Base-by-base conservation (phyloP, 2,113 vertebrate genomes). In the Chaetodon auriga region DNA sequence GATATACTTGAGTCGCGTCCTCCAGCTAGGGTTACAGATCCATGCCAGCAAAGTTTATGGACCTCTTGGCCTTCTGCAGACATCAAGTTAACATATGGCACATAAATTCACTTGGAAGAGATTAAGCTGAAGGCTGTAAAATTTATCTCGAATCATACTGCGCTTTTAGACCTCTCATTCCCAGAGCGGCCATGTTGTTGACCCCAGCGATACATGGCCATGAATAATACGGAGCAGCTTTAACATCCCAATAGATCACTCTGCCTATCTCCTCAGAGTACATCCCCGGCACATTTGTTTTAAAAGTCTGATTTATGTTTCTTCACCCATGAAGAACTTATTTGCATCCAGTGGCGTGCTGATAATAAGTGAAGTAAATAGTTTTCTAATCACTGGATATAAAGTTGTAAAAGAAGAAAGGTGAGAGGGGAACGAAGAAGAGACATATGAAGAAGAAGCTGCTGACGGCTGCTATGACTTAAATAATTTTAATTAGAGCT, bases 291-390 rank as follows among this genome's bases (percentile, higher is more conserved):
- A 70, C 79, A 62, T 87, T 89, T 89, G 70, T 89, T 86, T 78
- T 53, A 68, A 78, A 83, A 48, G 51, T 63, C 46, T 90, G 88
- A 93, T 92, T 93, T 90, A 92, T 93, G 87, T 82, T 66, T 49
- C 63, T 63, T 57, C 30, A 14, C 57, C 68, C 61, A 36, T 58
- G 36, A 84, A 72, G 64, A 68, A 61, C 75, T 62, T 92, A 88
- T 93, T 86, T 82, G 66, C 63, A 86, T 82, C 87, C 74, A 68
- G 4, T 65, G 62, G 46, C 35, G 16, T 9, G 18, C 19, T 38
- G 78, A 80, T 82, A 43, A 46, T 53, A 63, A 68, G 55, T 75
- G 49, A 73, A 66, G 61, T 48, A 60, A 90, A 82, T 41, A 15
- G 25, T 58, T 76, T 80, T 63, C 36, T 80, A 83, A 88, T 91